Base-by-base conservation (phyloP, 1,140 invertebrate genomes). In the Xylocopa sonorina region DNA sequence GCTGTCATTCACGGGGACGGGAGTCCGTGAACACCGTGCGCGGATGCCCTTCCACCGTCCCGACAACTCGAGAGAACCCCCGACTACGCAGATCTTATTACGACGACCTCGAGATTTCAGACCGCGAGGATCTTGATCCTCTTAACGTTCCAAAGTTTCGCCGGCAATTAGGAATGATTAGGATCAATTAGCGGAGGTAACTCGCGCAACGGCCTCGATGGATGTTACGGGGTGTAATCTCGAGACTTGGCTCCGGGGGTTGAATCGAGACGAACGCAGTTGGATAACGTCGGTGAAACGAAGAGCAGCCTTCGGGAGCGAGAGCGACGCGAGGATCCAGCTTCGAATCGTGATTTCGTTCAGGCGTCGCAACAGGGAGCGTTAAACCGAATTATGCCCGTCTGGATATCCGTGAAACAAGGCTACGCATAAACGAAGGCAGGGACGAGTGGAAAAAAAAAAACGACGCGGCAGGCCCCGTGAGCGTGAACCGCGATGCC, bases 101-200 rank as follows among this genome's bases (percentile, higher is more conserved):
- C 81, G 50, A 5, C 24, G 29, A 78, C n/a, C 53, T 50, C 55
- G 50, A 24, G 48, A 63, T 79, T 80, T 34, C 58, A n/a, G n/a
- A n/a, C 69, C 29, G 18, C 24, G 10, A 73, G 66, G 34, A 71
- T 43, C 27, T 24, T 72, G 72, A 84, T 80, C 77, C 66, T 75
- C 81, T 80, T 80, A 80, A 7, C 53, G 64, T 29, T 83, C 41
- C 62, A 55, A 43, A 71, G 34, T 69, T 73, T 29, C 74, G n/a
- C 32, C 48, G 46, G 74, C 75, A 84, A 83, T 84, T 79, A 64
- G 55, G 24, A 73, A 75, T 60, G 82, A 84, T 84, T 69, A 74
- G 71, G 57, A 50, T 75, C 82, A 83, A 81, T 81, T 80, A 78
- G 69, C 9, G 58, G 3, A 5, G 55, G 24, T n/a, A n/a, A 6